A percentile compares a stretch with the other conserved stretches of the same genome.
These are phyloP conservation scores for Lutjanus campechanus DNA, from an alignment of 2,797 vertebrate species.

Conservation along the genomic window DNA sequence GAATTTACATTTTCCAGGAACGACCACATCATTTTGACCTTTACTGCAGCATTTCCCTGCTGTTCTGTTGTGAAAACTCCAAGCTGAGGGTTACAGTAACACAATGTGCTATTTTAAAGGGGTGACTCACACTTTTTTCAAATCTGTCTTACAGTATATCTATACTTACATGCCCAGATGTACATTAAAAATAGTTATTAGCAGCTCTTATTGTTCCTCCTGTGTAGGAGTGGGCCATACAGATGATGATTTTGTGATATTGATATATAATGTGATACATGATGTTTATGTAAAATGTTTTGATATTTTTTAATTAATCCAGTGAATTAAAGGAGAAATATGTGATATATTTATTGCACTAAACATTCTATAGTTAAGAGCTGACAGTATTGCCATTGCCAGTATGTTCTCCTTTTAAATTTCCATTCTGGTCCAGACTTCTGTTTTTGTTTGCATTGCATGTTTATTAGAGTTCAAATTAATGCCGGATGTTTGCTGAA, in stretches of 20 bases:
- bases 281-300: too few species aligned
- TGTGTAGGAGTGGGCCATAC: neutral
- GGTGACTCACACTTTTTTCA: neutral
- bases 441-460: too few species aligned
- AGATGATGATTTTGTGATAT: neutral
- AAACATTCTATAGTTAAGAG: too few species aligned
- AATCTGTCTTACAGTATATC: neutral
- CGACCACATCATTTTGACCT: slow-evolving; percentile 14
- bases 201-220: neutral
- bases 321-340: too few species aligned
- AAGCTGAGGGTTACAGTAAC: slow-evolving; percentile 8
- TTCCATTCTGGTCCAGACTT: too few species aligned
- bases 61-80: slow-evolving; percentile 12
- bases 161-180: neutral
- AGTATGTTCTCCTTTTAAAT: too few species aligned
- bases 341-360: too few species aligned
- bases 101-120: slow-evolving; percentile 14
- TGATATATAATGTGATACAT: neutral
- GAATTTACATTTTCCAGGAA: slow-evolving; percentile 22
- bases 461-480: too few species aligned
- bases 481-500: too few species aligned
- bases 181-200: neutral
- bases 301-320: too few species aligned
- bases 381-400: too few species aligned
- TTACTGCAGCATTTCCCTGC: slow-evolving; percentile 18